Conservation (phyloP, 2,888 invertebrate genomes). For the Diaperis boleti region DNA sequence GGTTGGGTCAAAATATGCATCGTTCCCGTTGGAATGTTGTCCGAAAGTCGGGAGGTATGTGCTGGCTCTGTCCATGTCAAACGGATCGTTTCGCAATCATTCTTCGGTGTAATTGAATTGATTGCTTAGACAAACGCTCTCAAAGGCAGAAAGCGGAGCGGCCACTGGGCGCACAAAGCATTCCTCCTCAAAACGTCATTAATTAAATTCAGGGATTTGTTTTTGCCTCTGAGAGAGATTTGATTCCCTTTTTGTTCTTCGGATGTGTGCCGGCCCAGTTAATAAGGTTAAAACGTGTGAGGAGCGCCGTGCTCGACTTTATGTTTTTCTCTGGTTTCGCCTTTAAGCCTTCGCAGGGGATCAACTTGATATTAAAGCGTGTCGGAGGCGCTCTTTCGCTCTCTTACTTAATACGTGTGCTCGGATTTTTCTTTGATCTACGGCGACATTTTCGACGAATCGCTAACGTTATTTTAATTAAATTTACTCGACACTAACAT, state of each 20-base stretch:
- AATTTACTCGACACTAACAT: constrained; percentile 16
- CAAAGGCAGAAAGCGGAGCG: constrained; percentile 59
- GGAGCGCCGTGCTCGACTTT: constrained; percentile 53
- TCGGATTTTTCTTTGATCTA: constrained; percentile 36
- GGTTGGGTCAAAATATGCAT: constrained; percentile 39
- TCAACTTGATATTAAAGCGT: constrained; percentile 46
- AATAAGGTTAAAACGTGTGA: constrained; percentile 63
- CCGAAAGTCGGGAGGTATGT: constrained; percentile 36
- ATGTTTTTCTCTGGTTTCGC: constrained; percentile 56
- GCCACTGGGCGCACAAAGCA: constrained; percentile 62
- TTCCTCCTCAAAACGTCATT: constrained; percentile 66
- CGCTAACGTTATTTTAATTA: constrained; percentile 35
- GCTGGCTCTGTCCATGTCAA: constrained; percentile 61
- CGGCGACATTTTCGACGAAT: constrained; percentile 32
- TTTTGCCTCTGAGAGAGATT: constrained; percentile 62
- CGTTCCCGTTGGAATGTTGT: constrained; percentile 36
- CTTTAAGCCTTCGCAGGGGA: constrained; percentile 51
- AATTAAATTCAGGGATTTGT: constrained; percentile 67
- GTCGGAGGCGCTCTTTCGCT: too few species aligned
- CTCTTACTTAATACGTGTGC: constrained; percentile 34
- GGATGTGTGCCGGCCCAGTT: constrained; percentile 54
- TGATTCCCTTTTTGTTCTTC: constrained; percentile 64
- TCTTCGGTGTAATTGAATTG: constrained; percentile 65
- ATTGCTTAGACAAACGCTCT: constrained; percentile 66
- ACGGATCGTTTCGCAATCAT: constrained; percentile 61